Evolutionary conservation across 1,140 invertebrate genomes (phyloP), one percentile per base, ranked within the genome.

Genomic region (Penaeus japonicus): DNA sequence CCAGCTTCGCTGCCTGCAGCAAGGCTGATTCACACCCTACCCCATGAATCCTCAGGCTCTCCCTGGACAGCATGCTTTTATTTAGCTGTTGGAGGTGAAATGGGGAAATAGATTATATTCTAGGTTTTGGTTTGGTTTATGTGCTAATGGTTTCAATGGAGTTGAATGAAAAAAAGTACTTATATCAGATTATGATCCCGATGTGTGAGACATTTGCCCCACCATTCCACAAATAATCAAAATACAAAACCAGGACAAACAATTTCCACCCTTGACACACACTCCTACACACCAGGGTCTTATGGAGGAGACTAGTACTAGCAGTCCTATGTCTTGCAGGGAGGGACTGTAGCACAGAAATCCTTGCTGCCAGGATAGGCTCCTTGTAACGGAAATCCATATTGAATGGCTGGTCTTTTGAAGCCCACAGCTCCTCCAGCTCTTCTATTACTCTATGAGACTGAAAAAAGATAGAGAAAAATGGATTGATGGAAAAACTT

Each of bases 291-390:
- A 82, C 55, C 80, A 87, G 27, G 2, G 30, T 24, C 55, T n/a
- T 57, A n/a, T 85, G 78, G n/a, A 81, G 59, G n/a, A 81, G 53
- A 30, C 32, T 22, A 22, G 78, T 17, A 20, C 81, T 15, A 12
- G 7, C 17, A 30, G 53, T 12, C 4, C 24, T 24, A 20, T 59
- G 22, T 10, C 4, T 12, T 47, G 80, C 53, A 27, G 81, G 17
- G 20, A 88, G 24, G 12, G 86, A 32, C 70, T 62, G 47, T 3
- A 88, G 39, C 20, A 59, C 22, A 24, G 80, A 77, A 53, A 83
- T 30, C 53, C 86, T 82, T 47, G 80, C 86, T 54, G 86, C 81
- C 65, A 88, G 20, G 24, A 87, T 73, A 18, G 39, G 47, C 78
- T 87, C 85, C 39, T 81, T 81, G 47, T 87, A 81, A 17, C 30